Base-by-base conservation (phyloP, 2,113 vertebrate species). In the Chiloscyllium plagiosum region DNA sequence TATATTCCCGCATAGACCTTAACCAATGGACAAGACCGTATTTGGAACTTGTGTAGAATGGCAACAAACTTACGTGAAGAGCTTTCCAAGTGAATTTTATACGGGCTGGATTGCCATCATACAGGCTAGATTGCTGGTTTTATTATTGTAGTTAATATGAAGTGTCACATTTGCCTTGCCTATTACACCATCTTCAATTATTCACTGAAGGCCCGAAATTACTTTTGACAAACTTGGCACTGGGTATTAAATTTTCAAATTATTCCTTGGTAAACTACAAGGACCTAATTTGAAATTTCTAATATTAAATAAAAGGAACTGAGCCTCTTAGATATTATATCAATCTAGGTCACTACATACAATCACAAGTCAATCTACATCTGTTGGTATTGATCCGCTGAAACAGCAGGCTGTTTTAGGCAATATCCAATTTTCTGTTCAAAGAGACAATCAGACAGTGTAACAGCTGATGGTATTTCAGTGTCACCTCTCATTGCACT, bases 141-240 rank as follows among this genome's bases (percentile, higher is more conserved):
- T 70, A 94, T 94, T 72, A 94, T n/a, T 68, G 26, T 42, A 70
- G 72, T 94, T 94, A 68, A 94, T 70, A 66, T 70, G 93, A 42
- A 72, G 70, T 94, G 93, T 94, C 93, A 70, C 70, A 70, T 50
- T 50, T 72, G 68, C 13, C 68, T n/a, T 26, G 68, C 68, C 68
- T 70, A 42, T 50, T 94, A 72, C 65, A 50, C 68, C 3, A n/a
- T 26, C 37, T 94, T 29, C 13, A 94, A 94, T 94, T 94, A 70
- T 42, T 70, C 50, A 29, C 15, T 37, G 47, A 47, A 47, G 66
- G 6, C 26, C 26, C 42, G 72, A 94, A 47, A 37, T 70, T 94
- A 19, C n/a, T 15, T 17, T 47, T 94, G 29, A 94, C 50, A 69
- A 47, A 42, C 47, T 37, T 47, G 68, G 37, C n/a, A 47, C 7